A percentile compares a stretch with the other conserved stretches of the same genome.
phyloP scores from a whole-genome alignment of 1,140 invertebrate species.

The Drosophila littoralis region DNA sequence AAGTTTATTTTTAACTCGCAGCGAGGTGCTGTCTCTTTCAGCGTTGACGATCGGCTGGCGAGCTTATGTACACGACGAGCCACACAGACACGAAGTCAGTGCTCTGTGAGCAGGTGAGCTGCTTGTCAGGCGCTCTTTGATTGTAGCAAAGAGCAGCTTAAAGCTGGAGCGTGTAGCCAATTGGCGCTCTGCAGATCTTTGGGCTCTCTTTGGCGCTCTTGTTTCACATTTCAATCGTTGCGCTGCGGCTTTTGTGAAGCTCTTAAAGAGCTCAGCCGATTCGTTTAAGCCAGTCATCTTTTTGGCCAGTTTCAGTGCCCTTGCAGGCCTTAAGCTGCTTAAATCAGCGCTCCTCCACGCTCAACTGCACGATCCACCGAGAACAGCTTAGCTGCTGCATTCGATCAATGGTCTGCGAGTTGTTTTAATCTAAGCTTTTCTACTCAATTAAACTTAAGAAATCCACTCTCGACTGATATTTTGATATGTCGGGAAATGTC shows the following conservation, averaged over 20 bases:
- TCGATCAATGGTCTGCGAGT: not conserved
- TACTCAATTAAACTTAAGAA: constrained; percentile 8
- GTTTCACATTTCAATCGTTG: constrained; percentile 62
- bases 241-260: not conserved
- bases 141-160: constrained; percentile 51
- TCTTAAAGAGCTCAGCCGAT: constrained; percentile 13
- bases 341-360: constrained; percentile 1
- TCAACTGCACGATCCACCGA: too few relatives aligned
- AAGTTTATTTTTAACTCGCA: constrained; percentile 70
- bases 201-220: constrained; percentile 27
- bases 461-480: not conserved
- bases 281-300: not conserved
- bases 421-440: constrained; percentile 23
- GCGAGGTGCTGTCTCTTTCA: constrained; percentile 36
- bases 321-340: constrained; percentile 41
- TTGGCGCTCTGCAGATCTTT: constrained; percentile 26
- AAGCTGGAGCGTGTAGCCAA: not conserved
- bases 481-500: not conserved
- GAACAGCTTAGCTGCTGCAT: constrained; percentile 3
- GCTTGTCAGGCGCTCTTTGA: constrained; percentile 49
- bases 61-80: constrained; percentile 28
- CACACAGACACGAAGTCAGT: constrained; percentile 16
- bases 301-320: constrained; percentile 8
- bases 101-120: constrained; percentile 62
- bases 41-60: constrained; percentile 19